phyloP scores from a whole-genome alignment of 2,113 vertebrate species.

The Neomonachus schauinslandi region DNA sequence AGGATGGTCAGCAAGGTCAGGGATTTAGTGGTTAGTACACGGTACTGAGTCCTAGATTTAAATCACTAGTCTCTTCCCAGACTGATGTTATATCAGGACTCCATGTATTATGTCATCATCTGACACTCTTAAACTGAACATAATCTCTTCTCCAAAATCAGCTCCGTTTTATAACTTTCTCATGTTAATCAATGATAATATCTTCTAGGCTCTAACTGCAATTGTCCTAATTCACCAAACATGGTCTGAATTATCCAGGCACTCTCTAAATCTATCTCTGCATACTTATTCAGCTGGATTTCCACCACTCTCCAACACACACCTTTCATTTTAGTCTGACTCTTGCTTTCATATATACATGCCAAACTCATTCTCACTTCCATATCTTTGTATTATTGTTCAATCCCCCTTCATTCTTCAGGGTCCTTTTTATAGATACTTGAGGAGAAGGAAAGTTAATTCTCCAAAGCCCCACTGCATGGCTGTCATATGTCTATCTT shows the following conservation, averaged over 20 bases:
- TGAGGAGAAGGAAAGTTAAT: not conserved
- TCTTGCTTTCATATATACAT: not conserved
- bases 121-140: conserved; percentile 22
- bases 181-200: not conserved
- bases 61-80: not conserved
- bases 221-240: not conserved
- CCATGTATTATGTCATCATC: not conserved
- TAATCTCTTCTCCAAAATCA: conserved; percentile 16
- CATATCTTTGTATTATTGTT: not conserved
- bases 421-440: not conserved
- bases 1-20: not conserved
- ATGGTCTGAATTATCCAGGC: not conserved
- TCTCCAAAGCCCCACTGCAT: not conserved
- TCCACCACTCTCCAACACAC: not conserved
- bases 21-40: not conserved
- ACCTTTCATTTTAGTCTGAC: not conserved
- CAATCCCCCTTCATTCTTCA: not conserved
- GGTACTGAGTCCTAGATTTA: not conserved
- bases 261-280: not conserved
- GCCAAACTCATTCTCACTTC: not conserved
- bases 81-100: not conserved
- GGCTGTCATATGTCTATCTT: not conserved
- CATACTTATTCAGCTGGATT: not conserved
- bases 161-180: not conserved
- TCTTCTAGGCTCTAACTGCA: not conserved